Evolutionary conservation across 2,888 invertebrate genomes (phyloP), one percentile per base, ranked within the genome.

Genomic region (Acronicta psi): DNA sequence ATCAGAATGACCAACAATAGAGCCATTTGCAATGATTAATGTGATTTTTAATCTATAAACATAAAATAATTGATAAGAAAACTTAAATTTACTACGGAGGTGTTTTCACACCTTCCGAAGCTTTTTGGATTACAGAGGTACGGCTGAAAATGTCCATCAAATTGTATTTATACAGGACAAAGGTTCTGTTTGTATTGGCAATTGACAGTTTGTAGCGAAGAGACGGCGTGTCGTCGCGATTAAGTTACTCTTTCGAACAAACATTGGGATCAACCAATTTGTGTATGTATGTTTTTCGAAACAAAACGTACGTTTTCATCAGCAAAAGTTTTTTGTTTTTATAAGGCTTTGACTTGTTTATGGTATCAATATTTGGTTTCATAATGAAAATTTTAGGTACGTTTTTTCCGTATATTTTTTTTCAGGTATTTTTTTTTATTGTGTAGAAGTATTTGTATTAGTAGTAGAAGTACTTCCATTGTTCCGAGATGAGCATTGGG

Each of bases 151-250:
- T 55, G 79, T 64, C 73, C 51, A 59, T 69, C 64, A 58, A 41
- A 43, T 54, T 59, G 46, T 75, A 70, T 79, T 78, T 79, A 69
- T 75, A 69, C 50, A 75, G 77, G 79, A 76, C 69, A 73, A 71
- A 73, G 63, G 75, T 61, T 64, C 59, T 77, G 63, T 79, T 78
- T 79, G 63, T 43, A 50, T 25, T 58, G 52, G 53, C 52, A 60
- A 58, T 66, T 64, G 69, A 59, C 62, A 69, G 60, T 59, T 71
- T 58, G 59, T 67, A 63, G 46, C 36, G 16, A 71, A 70, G 63
- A 63, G 71, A 56, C 36, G 34, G 43, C 13, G 55, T 51, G 53
- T 67, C 47, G 46, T 43, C 38, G 43, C 55, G 58, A 71, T 70
- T 63, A 67, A 67, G 63, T 70, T 61, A 53, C 68, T 58, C 49